These are phyloP conservation scores for Ifrita kowaldi DNA, from an alignment of 2,113 vertebrate genomes.

Conservation along the genomic window DNA sequence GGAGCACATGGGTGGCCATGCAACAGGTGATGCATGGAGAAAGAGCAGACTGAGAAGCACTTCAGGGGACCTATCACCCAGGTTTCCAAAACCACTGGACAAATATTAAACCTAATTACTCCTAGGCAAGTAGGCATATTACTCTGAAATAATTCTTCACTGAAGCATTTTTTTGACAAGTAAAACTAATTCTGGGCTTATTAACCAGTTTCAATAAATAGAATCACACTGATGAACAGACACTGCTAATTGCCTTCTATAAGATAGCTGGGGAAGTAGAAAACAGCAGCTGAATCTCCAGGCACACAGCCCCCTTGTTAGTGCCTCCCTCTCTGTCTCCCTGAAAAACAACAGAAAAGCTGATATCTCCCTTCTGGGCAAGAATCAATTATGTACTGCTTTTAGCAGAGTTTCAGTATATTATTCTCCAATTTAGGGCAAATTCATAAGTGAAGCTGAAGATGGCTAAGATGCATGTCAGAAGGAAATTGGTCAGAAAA, in stretches of 20 bases:
- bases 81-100: neutral
- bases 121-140: neutral
- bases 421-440: neutral
- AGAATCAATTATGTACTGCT: neutral
- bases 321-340: neutral
- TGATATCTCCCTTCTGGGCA: neutral
- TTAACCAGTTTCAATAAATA: neutral
- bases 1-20: neutral
- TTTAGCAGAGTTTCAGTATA: neutral
- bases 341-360: neutral
- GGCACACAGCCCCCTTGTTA: neutral
- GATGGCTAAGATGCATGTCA: neutral
- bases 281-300: neutral
- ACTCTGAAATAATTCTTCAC: neutral
- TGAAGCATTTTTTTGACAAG: neutral
- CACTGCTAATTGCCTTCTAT: neutral
- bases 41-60: neutral
- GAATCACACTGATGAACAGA: neutral
- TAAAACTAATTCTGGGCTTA: neutral
- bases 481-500: slow-evolving; percentile 50
- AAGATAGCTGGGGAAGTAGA: neutral
- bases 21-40: neutral
- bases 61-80: rapidly evolving
- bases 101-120: neutral
- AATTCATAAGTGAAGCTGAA: neutral